phyloP scores from a whole-genome alignment of 2,888 invertebrate genomes.

The Phlogophora meticulosa region DNA sequence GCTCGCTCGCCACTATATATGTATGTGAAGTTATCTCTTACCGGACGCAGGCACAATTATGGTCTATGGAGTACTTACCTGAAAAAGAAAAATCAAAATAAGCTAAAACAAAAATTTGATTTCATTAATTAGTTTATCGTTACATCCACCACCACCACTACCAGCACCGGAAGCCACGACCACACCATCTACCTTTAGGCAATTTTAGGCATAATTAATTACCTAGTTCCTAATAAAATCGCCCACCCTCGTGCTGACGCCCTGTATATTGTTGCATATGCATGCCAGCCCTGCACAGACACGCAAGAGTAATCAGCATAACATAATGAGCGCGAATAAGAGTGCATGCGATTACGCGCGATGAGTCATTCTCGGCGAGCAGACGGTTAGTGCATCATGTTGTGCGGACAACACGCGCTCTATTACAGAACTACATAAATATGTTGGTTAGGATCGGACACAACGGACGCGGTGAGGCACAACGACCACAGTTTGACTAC shows the following conservation, averaged over 20 bases:
- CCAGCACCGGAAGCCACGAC: slow-evolving; percentile 1
- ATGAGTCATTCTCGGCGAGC: slow-evolving; percentile 25
- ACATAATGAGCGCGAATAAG: slow-evolving; percentile 41
- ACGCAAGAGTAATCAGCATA: slow-evolving; percentile 47
- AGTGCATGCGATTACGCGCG: slow-evolving; percentile 39
- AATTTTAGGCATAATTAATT: slow-evolving; percentile 5
- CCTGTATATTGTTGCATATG: slow-evolving; percentile 30
- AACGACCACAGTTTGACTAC: neutral
- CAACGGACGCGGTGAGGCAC: no score
- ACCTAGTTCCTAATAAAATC: slow-evolving; percentile 4
- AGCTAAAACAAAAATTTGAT: slow-evolving; percentile 13
- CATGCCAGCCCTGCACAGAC: slow-evolving; percentile 2
- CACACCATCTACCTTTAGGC: neutral
- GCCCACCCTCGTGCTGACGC: neutral
- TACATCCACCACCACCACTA: neutral
- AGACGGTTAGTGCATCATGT: neutral
- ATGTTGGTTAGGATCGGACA: no score
- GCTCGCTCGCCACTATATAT: slow-evolving; percentile 1
- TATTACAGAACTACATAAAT: no score
- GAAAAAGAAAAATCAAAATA: slow-evolving; percentile 54
- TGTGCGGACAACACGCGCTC: neutral
- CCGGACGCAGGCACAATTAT: slow-evolving; percentile 18
- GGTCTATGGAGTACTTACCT: slow-evolving; percentile 54
- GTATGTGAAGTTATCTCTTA: slow-evolving; percentile 38
- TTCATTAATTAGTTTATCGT: neutral